phyloP scores from a whole-genome alignment of 2,888 invertebrate species.

The Acrocera orbiculus region DNA sequence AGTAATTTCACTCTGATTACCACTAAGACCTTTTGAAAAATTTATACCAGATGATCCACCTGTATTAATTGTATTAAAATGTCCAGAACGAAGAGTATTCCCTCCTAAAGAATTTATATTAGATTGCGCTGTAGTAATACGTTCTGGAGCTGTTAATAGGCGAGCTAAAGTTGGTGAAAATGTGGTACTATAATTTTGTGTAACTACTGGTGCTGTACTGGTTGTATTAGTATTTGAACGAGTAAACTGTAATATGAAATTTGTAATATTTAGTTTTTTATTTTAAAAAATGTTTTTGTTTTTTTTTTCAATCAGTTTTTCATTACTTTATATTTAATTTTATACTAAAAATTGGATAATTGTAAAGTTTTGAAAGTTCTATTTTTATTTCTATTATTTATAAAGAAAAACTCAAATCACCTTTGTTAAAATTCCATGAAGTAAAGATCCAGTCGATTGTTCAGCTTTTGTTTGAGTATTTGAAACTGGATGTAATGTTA shows the following conservation, averaged over 20 bases:
- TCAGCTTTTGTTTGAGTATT: conserved; percentile 23
- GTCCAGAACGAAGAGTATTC: not conserved
- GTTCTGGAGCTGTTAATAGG: conserved; percentile 51
- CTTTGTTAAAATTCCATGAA: conserved; percentile 64
- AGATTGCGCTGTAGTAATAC: conserved; percentile 14
- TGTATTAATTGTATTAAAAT: conserved; percentile 3
- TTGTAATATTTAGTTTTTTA: no score
- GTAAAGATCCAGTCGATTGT: conserved; percentile 41
- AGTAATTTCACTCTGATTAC: conserved; percentile 39
- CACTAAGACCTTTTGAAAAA: conserved; percentile 30
- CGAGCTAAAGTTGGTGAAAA: conserved; percentile 60
- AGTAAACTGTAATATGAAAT: not conserved
- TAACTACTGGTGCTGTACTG: not conserved
- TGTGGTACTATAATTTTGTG: conserved; percentile 14
- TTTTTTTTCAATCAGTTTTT: no score
- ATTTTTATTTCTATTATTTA: not conserved
- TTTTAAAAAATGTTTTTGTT: no score
- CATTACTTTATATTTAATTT: not conserved
- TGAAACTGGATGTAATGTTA: conserved; percentile 55
- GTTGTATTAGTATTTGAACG: conserved; percentile 2
- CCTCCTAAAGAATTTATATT: conserved; percentile 1
- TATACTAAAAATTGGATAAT: not conserved
- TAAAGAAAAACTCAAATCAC: conserved; percentile 20
- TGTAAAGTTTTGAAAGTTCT: not conserved
- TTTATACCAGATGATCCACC: conserved; percentile 12